Evolutionary conservation across 2,888 invertebrate species (phyloP).

Genomic region (Caenorhabditis sulstoni): DNA sequence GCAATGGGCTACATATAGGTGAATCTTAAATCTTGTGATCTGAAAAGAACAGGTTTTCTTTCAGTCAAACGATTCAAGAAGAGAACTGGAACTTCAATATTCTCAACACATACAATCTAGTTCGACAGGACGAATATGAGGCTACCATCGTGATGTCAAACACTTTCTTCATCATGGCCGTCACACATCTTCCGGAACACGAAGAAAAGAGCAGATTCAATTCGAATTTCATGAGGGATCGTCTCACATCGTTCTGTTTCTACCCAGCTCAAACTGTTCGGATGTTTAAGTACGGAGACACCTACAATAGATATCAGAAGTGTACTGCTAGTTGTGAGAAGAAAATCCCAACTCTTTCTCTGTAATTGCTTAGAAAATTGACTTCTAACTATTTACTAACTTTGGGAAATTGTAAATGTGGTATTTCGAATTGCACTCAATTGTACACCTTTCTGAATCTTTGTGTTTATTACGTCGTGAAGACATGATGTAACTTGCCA

Average conservation of each 20-base stretch:
- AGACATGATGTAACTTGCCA: too few species aligned
- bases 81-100: conserved; percentile 10
- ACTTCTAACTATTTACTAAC: too few species aligned
- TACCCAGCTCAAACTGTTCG: neutral
- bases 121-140: neutral
- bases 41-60: neutral
- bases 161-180: conserved; percentile 6
- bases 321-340: conserved; percentile 3
- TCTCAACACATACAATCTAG: neutral
- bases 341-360: too few species aligned
- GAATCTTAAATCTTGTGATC: neutral
- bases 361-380: too few species aligned
- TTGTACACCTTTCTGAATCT: too few species aligned
- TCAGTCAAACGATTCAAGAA: conserved; percentile 2
- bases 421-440: too few species aligned
- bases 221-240: neutral
- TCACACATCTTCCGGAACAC: neutral
- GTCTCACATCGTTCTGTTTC: neutral
- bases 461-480: too few species aligned
- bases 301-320: conserved; percentile 3
- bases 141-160: neutral
- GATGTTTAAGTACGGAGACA: neutral
- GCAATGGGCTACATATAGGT: conserved; percentile 3
- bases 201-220: neutral
- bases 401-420: too few species aligned